phyloP scores from a whole-genome alignment of 1,140 invertebrate species.

The Anadara kagoshimensis region DNA sequence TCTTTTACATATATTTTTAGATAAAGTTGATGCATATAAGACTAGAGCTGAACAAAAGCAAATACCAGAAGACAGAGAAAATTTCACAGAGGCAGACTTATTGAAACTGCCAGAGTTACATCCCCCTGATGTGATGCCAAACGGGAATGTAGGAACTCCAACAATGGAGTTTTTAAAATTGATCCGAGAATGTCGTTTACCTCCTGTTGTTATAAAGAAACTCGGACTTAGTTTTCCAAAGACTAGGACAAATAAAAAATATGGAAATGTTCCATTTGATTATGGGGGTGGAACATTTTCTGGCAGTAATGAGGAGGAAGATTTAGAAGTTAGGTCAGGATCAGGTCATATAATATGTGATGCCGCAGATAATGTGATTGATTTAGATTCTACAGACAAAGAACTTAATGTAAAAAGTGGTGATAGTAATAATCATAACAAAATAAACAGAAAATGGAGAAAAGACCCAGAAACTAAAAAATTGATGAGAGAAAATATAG shows the following conservation, averaged over 20 bases:
- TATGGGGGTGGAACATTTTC: constrained; percentile 66
- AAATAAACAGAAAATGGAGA: constrained; percentile 31
- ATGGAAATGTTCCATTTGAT: constrained; percentile 76
- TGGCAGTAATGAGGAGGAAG: constrained; percentile 18
- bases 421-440: constrained; percentile 10
- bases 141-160: constrained; percentile 79
- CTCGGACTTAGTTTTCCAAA: constrained; percentile 73
- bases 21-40: constrained; percentile 37
- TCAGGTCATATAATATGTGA: constrained; percentile 38
- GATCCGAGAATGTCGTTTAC: constrained; percentile 76
- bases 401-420: neutral
- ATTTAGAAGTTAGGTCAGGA: constrained; percentile 22
- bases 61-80: constrained; percentile 56
- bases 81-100: constrained; percentile 66
- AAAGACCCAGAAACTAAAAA: constrained; percentile 52
- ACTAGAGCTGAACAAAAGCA: constrained; percentile 59
- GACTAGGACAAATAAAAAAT: constrained; percentile 71
- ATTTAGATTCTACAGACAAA: neutral
- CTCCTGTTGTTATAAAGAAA: constrained; percentile 76
- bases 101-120: constrained; percentile 73
- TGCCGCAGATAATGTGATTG: neutral
- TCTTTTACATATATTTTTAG: constrained; percentile 5
- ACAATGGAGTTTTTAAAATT: constrained; percentile 75
- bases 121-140: constrained; percentile 75
- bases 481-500: constrained; percentile 59